Percentiles rank a stretch among this genome's conserved stretches.
These are phyloP conservation scores for Rhincodon typus DNA, from an alignment of 2,797 vertebrate species.

Conservation along the genomic window DNA sequence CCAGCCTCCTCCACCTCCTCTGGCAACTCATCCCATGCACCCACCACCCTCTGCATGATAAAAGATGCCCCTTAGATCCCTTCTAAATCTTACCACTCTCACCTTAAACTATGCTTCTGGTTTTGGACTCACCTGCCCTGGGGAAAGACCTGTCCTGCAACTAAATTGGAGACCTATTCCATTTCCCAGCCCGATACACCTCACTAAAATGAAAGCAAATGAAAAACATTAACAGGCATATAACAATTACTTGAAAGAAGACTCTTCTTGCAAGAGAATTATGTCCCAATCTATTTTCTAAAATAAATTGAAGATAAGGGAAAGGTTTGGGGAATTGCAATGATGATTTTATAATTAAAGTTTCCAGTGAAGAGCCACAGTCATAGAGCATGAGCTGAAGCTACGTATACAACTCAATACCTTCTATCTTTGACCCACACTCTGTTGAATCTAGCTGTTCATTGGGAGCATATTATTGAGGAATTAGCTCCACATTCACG, in stretches of 20 bases:
- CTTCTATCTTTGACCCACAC: neutral
- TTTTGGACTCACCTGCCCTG: too few species aligned
- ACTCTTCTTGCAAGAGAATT: neutral
- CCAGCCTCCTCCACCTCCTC: too few species aligned
- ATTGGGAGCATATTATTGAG: neutral
- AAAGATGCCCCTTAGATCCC: too few species aligned
- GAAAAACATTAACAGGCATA: neutral
- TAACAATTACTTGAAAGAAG: neutral
- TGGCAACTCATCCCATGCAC: too few species aligned
- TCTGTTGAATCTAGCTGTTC: neutral
- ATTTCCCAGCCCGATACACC: too few species aligned
- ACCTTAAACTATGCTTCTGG: too few species aligned
- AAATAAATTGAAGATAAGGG: neutral
- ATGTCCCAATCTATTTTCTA: neutral
- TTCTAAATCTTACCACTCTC: too few species aligned
- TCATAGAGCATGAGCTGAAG: neutral
- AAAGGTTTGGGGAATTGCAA: too few species aligned
- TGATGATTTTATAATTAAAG: accelerated
- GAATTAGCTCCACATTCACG: neutral
- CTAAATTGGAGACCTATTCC: too few species aligned
- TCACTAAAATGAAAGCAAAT: too few species aligned
- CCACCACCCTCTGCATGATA: too few species aligned
- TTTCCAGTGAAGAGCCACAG: accelerated
- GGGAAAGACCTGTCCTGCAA: too few species aligned
- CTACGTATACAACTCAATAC: neutral